These are phyloP conservation scores for Smutsia temminckii DNA, from an alignment of 2,797 vertebrate genomes.

Conservation along the genomic window DNA sequence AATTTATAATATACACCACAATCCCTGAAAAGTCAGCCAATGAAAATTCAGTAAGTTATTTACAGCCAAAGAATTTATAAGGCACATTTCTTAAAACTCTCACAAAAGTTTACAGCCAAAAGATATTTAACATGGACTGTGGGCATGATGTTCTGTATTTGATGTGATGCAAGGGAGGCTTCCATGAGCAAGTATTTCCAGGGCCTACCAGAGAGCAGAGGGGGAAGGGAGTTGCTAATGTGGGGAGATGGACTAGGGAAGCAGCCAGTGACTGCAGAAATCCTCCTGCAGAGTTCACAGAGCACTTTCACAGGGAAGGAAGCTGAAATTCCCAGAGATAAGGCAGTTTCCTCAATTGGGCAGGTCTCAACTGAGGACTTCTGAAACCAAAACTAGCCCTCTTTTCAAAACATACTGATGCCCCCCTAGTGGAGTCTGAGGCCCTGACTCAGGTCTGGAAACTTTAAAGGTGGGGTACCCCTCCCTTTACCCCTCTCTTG, in stretches of 20 bases:
- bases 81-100: not conserved
- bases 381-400: not conserved
- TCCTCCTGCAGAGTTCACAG: too few species aligned
- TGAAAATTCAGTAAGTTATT: not conserved
- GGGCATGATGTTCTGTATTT: not conserved
- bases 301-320: not conserved
- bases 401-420: not conserved
- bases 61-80: slow-evolving; percentile 1
- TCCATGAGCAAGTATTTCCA: not conserved
- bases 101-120: not conserved
- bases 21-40: not conserved
- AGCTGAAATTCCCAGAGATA: not conserved
- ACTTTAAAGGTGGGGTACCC: not conserved
- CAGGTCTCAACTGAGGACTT: not conserved
- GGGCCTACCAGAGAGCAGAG: not conserved
- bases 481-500: not conserved
- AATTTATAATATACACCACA: not conserved
- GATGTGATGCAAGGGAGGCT: not conserved
- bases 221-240: too few species aligned
- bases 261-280: not conserved
- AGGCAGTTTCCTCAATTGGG: not conserved
- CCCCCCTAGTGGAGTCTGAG: not conserved
- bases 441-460: not conserved
- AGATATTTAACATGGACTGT: not conserved
- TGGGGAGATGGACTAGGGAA: not conserved